Conservation (phyloP, 2,888 invertebrate species). For the Campoplex capitator region DNA sequence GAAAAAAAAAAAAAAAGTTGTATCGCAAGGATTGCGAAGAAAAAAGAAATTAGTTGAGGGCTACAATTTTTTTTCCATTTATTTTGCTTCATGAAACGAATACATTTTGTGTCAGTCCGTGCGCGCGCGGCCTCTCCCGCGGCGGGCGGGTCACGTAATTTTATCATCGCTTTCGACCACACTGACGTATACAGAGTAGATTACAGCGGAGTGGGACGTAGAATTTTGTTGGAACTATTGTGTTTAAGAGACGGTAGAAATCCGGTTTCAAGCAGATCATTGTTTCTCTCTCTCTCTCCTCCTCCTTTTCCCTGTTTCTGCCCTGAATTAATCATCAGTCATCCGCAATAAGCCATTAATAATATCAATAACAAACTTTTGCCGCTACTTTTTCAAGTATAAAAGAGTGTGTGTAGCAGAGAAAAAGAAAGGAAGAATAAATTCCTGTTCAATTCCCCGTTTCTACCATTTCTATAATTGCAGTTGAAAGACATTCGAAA, state of each 20-base stretch:
- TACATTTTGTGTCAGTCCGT: conserved; percentile 45
- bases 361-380: conserved; percentile 7
- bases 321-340: too few relatives aligned
- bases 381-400: neutral
- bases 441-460: neutral
- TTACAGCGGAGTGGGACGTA: conserved; percentile 4
- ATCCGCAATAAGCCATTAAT: neutral
- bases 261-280: conserved; percentile 26
- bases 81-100: conserved; percentile 64
- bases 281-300: neutral
- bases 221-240: conserved; percentile 10
- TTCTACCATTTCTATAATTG: conserved; percentile 50
- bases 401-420: neutral
- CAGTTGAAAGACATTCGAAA: conserved; percentile 64
- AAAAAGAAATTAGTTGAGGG: too few relatives aligned
- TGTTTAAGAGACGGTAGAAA: neutral
- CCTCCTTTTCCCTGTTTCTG: neutral
- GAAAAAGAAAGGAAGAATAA: neutral
- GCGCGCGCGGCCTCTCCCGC: neutral
- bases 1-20: too few relatives aligned
- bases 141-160: conserved; percentile 3
- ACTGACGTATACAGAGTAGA: too few relatives aligned
- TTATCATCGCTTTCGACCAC: conserved; percentile 25
- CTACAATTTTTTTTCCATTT: conserved; percentile 4
- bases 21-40: too few relatives aligned